Percentiles rank a stretch among this genome's conserved stretches.
Conservation (phyloP, 2,797 vertebrate genomes). For the Ceryle rudis region DNA sequence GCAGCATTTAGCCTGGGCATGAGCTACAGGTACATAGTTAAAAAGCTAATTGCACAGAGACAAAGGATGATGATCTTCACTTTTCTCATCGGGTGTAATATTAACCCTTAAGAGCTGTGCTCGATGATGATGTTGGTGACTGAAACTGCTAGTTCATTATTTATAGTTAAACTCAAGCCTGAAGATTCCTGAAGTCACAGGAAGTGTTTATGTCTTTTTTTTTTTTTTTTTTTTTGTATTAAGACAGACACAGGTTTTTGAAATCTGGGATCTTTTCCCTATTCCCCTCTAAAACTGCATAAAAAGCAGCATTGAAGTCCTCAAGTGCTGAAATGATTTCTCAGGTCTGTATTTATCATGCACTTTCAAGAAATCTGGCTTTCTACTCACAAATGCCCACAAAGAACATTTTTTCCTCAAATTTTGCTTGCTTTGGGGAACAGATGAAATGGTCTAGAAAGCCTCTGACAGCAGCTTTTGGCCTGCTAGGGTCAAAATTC, state of each 20-base stretch:
- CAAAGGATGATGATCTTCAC: slow-evolving; percentile 48
- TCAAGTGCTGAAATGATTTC: neutral
- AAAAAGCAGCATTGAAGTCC: neutral
- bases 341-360: neutral
- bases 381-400: neutral
- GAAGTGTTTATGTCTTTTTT: neutral
- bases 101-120: slow-evolving; percentile 33
- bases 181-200: neutral
- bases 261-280: neutral
- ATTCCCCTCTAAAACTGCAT: neutral
- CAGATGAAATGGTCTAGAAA: neutral
- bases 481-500: neutral
- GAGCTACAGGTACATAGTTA: slow-evolving; percentile 42
- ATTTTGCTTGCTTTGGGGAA: neutral
- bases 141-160: neutral
- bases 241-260: neutral
- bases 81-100: slow-evolving; percentile 15
- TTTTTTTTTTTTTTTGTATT: neutral
- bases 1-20: neutral
- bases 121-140: neutral
- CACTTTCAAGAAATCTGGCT: neutral
- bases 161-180: neutral
- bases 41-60: slow-evolving; percentile 39
- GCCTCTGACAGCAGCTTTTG: neutral
- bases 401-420: neutral